Evolutionary conservation across 2,113 vertebrate species (phyloP).

Genomic region (Pelecanus crispus): DNA sequence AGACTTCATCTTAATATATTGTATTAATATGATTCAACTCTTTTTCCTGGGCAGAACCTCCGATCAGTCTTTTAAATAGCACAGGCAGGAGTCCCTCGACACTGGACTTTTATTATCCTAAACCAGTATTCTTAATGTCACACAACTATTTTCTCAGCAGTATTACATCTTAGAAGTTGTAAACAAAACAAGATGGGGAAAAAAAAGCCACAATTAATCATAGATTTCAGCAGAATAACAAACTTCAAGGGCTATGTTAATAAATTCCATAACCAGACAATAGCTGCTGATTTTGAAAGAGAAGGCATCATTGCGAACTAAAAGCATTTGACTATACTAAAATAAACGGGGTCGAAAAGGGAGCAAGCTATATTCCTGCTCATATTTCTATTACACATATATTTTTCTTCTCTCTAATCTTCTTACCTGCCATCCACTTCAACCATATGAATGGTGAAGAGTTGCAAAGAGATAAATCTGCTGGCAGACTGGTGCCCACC

Average conservation of each 20-base stretch:
- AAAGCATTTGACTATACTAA: not conserved
- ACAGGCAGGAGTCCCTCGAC: not conserved
- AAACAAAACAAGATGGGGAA: not conserved
- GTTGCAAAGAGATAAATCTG: not conserved
- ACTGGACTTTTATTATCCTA: not conserved
- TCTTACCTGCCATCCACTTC: not conserved
- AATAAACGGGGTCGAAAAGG: not conserved
- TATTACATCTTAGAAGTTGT: not conserved
- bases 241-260: not conserved
- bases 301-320: not conserved
- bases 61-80: not conserved
- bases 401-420: not conserved
- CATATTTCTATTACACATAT: not conserved
- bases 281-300: not conserved
- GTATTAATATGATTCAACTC: not conserved
- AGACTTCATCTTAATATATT: not conserved
- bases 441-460: not conserved
- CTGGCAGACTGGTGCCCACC: not conserved
- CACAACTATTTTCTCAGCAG: not conserved
- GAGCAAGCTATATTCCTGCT: not conserved
- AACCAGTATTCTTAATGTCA: not conserved
- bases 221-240: not conserved
- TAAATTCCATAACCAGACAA: not conserved
- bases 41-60: not conserved
- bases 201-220: not conserved